Conservation (phyloP, 2,888 invertebrate genomes). For the Perdita meconis region DNA sequence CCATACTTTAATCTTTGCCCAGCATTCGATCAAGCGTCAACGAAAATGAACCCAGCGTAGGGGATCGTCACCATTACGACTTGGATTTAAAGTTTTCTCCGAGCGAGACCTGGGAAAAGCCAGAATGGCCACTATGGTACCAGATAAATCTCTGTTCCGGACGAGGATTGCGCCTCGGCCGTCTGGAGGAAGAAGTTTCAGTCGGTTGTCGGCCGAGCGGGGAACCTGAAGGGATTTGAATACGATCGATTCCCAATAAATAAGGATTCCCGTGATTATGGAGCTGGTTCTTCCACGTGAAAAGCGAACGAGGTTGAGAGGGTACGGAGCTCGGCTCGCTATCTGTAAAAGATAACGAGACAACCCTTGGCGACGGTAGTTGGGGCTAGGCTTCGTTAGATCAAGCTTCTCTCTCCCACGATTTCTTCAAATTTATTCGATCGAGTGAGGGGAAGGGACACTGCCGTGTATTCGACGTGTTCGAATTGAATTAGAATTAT, state of each 20-base stretch:
- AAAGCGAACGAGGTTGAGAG: constrained; percentile 60
- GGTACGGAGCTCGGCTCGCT: constrained; percentile 68
- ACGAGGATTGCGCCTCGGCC: constrained; percentile 47
- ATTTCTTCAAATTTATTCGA: constrained; percentile 62
- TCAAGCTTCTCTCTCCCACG: constrained; percentile 59
- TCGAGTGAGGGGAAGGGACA: constrained; percentile 34
- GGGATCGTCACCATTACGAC: constrained; percentile 14
- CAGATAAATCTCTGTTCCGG: constrained; percentile 62
- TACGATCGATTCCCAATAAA: constrained; percentile 81
- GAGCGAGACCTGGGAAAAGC: constrained; percentile 11
- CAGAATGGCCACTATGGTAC: constrained; percentile 30
- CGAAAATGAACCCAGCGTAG: neutral
- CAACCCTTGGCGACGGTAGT: constrained; percentile 72
- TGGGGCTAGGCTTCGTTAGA: constrained; percentile 72
- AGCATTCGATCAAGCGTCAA: neutral
- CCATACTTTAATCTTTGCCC: neutral
- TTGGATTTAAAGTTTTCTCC: constrained; percentile 23
- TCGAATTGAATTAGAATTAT: neutral
- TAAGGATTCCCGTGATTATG: constrained; percentile 80
- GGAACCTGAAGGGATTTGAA: constrained; percentile 74
- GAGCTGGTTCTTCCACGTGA: constrained; percentile 68
- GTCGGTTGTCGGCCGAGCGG: constrained; percentile 51
- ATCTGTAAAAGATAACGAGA: constrained; percentile 79
- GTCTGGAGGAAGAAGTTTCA: constrained; percentile 55
- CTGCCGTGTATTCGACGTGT: constrained; percentile 6